These are phyloP conservation scores for Meandrusa payeni DNA, from an alignment of 2,888 invertebrate species.

Conservation along the genomic window DNA sequence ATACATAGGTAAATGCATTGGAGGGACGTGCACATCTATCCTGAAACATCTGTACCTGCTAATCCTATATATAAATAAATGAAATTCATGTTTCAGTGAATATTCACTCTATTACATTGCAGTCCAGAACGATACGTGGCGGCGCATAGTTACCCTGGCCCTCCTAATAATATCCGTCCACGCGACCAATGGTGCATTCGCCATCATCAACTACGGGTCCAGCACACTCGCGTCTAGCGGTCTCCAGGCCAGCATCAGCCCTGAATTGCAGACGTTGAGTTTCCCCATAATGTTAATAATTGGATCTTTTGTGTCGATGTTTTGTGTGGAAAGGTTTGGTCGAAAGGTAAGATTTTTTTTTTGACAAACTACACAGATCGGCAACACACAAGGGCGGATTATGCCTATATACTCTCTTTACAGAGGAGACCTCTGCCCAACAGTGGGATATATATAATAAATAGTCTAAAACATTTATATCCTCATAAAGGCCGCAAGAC, in stretches of 20 bases:
- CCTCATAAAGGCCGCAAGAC: too few relatives aligned
- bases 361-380: too few relatives aligned
- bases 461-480: too few relatives aligned
- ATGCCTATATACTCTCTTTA: too few relatives aligned
- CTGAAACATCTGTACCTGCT: neutral
- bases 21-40: too few relatives aligned
- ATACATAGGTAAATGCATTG: too few relatives aligned
- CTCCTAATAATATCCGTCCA: slow-evolving; percentile 38
- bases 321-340: slow-evolving; percentile 54
- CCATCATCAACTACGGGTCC: slow-evolving; percentile 51
- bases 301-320: slow-evolving; percentile 50
- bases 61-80: too few relatives aligned
- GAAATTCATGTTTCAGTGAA: too few relatives aligned
- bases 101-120: too few relatives aligned
- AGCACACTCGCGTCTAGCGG: slow-evolving; percentile 50
- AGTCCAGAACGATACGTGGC: slow-evolving; percentile 52
- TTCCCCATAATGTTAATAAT: slow-evolving; percentile 59
- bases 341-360: slow-evolving; percentile 63
- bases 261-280: slow-evolving; percentile 54
- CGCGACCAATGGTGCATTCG: slow-evolving; percentile 49
- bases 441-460: too few relatives aligned
- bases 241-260: slow-evolving; percentile 47
- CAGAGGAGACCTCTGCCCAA: too few relatives aligned
- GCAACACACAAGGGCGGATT: too few relatives aligned
- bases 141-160: slow-evolving; percentile 42